phyloP scores from a whole-genome alignment of 2,113 vertebrate genomes.

The Nasalis larvatus region DNA sequence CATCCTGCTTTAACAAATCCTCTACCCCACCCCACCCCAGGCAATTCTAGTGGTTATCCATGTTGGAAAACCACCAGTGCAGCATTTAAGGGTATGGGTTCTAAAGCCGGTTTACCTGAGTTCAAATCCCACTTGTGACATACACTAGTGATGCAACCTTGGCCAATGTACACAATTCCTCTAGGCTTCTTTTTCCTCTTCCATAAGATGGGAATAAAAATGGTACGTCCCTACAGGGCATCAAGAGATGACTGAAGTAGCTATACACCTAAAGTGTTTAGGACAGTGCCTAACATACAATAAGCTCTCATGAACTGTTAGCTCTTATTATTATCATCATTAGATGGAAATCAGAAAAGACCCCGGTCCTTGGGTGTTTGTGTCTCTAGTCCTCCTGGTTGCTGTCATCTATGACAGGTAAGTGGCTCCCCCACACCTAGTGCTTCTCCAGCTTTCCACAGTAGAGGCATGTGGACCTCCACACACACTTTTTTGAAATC shows the following conservation, averaged over 20 bases:
- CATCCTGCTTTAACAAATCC: neutral
- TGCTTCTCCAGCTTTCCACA: neutral
- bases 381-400: neutral
- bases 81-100: neutral
- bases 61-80: neutral
- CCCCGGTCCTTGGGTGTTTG: neutral
- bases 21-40: neutral
- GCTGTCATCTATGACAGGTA: neutral
- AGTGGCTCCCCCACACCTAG: neutral
- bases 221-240: fast-evolving
- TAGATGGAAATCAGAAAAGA: neutral
- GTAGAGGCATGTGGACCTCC: neutral
- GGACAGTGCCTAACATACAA: neutral
- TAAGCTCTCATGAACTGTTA: fast-evolving
- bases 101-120: neutral
- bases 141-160: neutral
- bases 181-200: neutral
- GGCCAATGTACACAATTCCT: neutral
- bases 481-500: neutral
- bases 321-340: neutral
- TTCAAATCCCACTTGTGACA: neutral
- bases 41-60: neutral
- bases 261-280: neutral
- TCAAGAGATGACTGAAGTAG: neutral
- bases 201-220: neutral